Percentiles rank a stretch among this genome's conserved stretches.
Conservation (phyloP, 1,140 invertebrate genomes). For the Leptoteleia sp. region DNA sequence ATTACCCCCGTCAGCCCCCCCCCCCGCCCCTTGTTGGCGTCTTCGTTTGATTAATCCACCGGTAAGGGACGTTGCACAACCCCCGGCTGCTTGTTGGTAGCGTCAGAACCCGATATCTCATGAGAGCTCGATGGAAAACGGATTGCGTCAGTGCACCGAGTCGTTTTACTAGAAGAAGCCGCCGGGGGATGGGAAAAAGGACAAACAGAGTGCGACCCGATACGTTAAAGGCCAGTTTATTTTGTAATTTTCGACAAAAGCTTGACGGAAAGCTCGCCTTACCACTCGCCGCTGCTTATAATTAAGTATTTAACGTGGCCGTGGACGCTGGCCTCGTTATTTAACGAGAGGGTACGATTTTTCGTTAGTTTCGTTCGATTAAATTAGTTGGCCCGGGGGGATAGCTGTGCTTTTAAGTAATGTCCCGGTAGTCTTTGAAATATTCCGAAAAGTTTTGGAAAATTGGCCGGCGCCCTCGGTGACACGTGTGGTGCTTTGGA, state of each 20-base stretch:
- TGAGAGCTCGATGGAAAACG: no score
- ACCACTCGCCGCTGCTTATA: neutral
- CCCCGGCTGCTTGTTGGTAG: constrained; percentile 62
- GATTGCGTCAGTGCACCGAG: no score
- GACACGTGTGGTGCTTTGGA: no score
- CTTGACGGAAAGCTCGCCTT: neutral
- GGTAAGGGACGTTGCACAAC: constrained; percentile 60
- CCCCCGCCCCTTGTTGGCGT: neutral
- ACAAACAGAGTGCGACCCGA: constrained; percentile 53
- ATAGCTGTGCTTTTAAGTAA: no score
- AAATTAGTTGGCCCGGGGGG: no score
- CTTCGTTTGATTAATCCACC: constrained; percentile 62
- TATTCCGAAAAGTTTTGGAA: no score
- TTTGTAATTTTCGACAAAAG: constrained; percentile 43
- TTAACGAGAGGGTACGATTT: no score
- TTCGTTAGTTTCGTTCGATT: no score
- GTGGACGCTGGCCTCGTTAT: no score
- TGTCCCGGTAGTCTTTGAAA: no score
- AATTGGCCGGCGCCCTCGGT: no score
- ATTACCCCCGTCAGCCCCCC: no score
- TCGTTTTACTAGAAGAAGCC: constrained; percentile 51
- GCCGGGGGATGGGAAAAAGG: constrained; percentile 44
- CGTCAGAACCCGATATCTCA: constrained; percentile 66
- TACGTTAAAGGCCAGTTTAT: constrained; percentile 52
- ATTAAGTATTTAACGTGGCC: constrained; percentile 16